Evolutionary conservation across 2,888 invertebrate genomes (phyloP), one percentile per base, ranked within the genome.

Genomic region (Eilema sororculum): DNA sequence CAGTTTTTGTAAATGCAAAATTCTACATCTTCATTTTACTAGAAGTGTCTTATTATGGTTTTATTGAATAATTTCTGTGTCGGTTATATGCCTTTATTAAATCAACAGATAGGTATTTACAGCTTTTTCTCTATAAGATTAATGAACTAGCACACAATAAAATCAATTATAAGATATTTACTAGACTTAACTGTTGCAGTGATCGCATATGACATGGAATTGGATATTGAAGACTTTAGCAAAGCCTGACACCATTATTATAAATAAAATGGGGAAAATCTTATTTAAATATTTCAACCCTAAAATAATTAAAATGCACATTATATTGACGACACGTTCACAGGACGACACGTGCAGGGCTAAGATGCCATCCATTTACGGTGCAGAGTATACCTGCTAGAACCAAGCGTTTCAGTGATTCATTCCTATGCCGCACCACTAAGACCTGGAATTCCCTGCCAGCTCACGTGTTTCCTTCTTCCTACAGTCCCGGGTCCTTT

Each of bases 11-110:
- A n/a, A n/a, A n/a, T n/a, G n/a, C n/a, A n/a, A n/a, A n/a, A n/a
- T n/a, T n/a, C n/a, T n/a, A n/a, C n/a, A n/a, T n/a, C n/a, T n/a
- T n/a, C n/a, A n/a, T n/a, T n/a, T n/a, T n/a, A n/a, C n/a, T n/a
- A n/a, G n/a, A n/a, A n/a, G n/a, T 28, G 0, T 24, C 60, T 59
- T 63, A 41, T 41, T 56, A 71, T 76, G 76, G 5, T 77, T 80
- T 79, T 81, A 81, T 73, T 80, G 65, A 73, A 79, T 79, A 81
- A 77, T 77, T 79, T 70, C 63, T 69, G 73, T 76, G 70, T 76
- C 74, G 73, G 58, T 78, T 75, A 67, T 71, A 71, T 67, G 70
- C 67, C 9, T 60, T 67, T 71, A 78, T 71, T n/a, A n/a, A n/a
- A n/a, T 70, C 52, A 69, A 78, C 72, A 69, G 72, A 75, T 80